Evolutionary conservation across 2,888 invertebrate species (phyloP), one percentile per base, ranked within the genome.

Genomic region (Aphodius sticticus): DNA sequence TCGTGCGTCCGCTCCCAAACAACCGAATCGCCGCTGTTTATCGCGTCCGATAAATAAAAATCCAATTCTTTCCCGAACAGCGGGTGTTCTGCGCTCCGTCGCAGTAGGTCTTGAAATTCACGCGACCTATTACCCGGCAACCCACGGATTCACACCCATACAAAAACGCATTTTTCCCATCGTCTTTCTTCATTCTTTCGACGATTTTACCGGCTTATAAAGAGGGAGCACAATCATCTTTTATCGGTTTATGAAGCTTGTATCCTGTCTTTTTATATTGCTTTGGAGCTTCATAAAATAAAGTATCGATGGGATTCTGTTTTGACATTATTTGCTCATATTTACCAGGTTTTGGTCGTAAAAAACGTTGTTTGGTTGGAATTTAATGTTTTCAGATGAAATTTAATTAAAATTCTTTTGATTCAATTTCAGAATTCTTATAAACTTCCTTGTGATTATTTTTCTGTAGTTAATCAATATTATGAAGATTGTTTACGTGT

Each of bases 1-100:
- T 5, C 53, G 53, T 53, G 53, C 53, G 53, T 53, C 53, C 53
- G 53, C 53, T 53, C 53, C 53, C 53, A 53, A 12, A 53, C 53
- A 53, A 53, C 53, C 53, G 53, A 53, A 53, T 12, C 9, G 53
- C 53, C 53, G 53, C 53, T 53, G 9, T 53, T 53, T 53, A 53
- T 53, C 53, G 53, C 53, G 53, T 53, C 53, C 53, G 53, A 53
- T 53, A 53, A 53, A 53, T 53, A 53, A 53, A 53, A 53, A 53
- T 53, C 53, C 53, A 53, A 53, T 53, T 53, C 53, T 53, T 53
- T 53, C 53, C 53, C 53, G 53, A 53, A 53, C 53, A 53, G 53
- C 53, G 53, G 53, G 53, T 53, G 12, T 7, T 53, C 53, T 12
- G 53, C 53, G 53, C 53, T 53, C 53, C 53, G 53, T 53, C 53